Base-by-base conservation (phyloP, 2,888 invertebrate species). In the Philereme vetulata region DNA sequence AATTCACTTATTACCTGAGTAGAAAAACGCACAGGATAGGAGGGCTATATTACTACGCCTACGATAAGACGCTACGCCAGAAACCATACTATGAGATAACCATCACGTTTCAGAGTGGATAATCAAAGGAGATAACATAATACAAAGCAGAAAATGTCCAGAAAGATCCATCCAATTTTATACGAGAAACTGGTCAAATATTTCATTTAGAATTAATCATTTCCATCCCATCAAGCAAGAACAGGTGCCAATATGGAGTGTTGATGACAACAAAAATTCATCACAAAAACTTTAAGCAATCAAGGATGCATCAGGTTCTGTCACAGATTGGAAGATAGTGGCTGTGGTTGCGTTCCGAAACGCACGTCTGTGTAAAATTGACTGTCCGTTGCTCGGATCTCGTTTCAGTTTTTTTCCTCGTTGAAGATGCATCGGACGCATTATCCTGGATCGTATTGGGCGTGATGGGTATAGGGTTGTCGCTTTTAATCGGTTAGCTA, bases 361-460 rank as follows among this genome's bases (percentile, higher is more conserved):
- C 80, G 79, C 79, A 78, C 80, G 78, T 77, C 77, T 81, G 82
- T 84, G 85, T 86, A 83, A 86, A 89, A 85, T 84, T 83, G 84
- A 77, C 80, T 83, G 83, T 79, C 81, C 73, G 79, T 81, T 81
- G 83, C 80, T 74, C 80, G 85, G 74, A 78, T 81, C 82, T 85
- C 77, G 82, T 86, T 88, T 84, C 73, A 62, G 71, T 79, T 84
- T 85, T 87, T 88, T 87, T 85, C 76, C 81, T 85, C 80, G 79
- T 87, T 81, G 83, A 84, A 85, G 87, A 88, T 86, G 85, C 83
- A 89, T 88, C 87, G 85, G 82, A 75, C 80, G 81, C 81, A 85
- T 88, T 88, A 90, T 90, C 88, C 90, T 88, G 88, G 82, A 60
- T 67, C 78, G 82, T 79, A 82, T 86, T 79, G 82, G 81, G 82